Conservation (phyloP, 2,797 vertebrate genomes). For the Vespertilio murinus region DNA sequence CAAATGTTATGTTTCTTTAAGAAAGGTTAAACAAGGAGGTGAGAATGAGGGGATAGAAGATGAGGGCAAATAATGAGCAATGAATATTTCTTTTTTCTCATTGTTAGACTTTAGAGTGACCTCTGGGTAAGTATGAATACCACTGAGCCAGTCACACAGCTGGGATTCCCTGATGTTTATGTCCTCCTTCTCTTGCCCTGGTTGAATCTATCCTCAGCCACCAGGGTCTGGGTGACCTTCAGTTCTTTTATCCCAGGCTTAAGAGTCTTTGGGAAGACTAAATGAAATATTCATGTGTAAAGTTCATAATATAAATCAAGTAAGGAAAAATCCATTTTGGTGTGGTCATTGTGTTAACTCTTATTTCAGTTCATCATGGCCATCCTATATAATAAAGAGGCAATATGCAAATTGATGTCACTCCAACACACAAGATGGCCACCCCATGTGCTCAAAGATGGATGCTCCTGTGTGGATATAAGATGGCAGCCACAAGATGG, state of each 20-base stretch:
- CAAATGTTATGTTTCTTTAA: background rate
- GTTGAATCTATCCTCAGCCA: constrained; percentile 35
- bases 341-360: constrained; percentile 47
- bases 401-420: too few relatives aligned
- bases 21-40: background rate
- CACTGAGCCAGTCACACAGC: background rate
- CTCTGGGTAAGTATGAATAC: constrained; percentile 9
- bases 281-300: constrained; percentile 53
- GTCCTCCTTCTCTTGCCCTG: background rate
- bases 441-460: too few relatives aligned
- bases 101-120: constrained; percentile 23
- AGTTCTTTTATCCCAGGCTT: background rate
- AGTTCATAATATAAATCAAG: constrained; percentile 67
- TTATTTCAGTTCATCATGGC: constrained; percentile 64
- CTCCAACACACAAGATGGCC: too few relatives aligned
- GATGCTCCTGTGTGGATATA: too few relatives aligned
- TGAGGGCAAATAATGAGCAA: background rate
- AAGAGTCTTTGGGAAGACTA: constrained; percentile 33
- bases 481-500: too few relatives aligned
- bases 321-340: constrained; percentile 59
- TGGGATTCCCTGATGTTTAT: constrained; percentile 21
- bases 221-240: constrained; percentile 10
- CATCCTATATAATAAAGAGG: background rate
- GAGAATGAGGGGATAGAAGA: background rate
- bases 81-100: background rate